Conservation (phyloP, 2,113 vertebrate genomes). For the Rhinolophus sinicus region DNA sequence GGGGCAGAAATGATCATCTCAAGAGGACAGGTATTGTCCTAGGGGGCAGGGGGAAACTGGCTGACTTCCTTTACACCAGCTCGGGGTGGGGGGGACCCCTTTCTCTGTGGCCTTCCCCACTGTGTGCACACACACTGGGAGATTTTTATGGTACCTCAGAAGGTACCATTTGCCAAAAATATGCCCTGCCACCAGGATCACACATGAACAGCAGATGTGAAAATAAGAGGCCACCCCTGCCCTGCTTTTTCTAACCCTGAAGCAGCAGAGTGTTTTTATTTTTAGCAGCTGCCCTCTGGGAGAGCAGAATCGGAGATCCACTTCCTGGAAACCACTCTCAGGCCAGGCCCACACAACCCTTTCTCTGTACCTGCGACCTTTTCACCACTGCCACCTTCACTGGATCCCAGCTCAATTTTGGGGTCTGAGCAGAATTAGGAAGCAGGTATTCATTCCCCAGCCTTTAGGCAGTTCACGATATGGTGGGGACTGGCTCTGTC, state of each 20-base stretch:
- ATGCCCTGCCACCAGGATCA: background rate
- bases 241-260: background rate
- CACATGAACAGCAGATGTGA: background rate
- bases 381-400: background rate
- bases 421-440: background rate
- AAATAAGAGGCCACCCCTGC: background rate
- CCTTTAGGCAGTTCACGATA: background rate
- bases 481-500: background rate
- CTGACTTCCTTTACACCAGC: background rate
- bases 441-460: background rate
- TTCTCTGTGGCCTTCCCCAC: background rate
- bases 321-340: background rate
- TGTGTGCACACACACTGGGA: background rate
- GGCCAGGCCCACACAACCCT: background rate
- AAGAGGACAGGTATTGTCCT: background rate
- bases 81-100: background rate
- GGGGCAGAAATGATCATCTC: background rate
- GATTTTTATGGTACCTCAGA: background rate
- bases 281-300: slow-evolving; percentile 5
- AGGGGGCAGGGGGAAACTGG: background rate
- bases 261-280: background rate
- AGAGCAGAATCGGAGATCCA: background rate
- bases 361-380: background rate
- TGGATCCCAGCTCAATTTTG: background rate
- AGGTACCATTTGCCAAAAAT: background rate